A percentile compares a stretch with the other conserved stretches of the same genome.
Evolutionary conservation across 1,140 invertebrate species (phyloP).

Genomic region (Drosophila subobscura): DNA sequence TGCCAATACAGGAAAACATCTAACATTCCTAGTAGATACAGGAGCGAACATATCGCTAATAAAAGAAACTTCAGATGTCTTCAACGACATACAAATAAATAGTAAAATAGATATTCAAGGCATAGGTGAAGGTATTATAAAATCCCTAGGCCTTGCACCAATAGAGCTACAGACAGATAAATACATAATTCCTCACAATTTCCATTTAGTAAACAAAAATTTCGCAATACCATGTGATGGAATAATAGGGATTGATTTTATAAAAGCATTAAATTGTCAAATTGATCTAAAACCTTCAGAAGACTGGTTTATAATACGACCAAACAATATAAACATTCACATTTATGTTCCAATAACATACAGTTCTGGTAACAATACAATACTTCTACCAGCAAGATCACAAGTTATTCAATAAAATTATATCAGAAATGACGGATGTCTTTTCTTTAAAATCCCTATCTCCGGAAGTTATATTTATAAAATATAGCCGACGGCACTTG

Average conservation of each 20-base stretch:
- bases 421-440: too few relatives aligned
- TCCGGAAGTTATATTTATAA: too few relatives aligned
- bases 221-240: constrained; percentile 5
- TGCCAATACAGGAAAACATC: not conserved
- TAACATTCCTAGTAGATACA: not conserved
- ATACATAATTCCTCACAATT: not conserved
- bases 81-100: not conserved
- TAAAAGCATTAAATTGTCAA: constrained; percentile 5
- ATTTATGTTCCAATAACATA: too few relatives aligned
- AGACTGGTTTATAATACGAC: not conserved
- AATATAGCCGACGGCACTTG: too few relatives aligned
- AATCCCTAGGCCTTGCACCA: not conserved
- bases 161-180: not conserved
- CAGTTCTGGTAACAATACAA: not conserved
- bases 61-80: constrained; percentile 2
- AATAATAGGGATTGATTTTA: constrained; percentile 13
- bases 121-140: not conserved
- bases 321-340: not conserved
- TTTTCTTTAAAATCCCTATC: too few relatives aligned
- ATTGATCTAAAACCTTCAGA: constrained; percentile 6
- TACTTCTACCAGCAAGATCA: constrained; percentile 11
- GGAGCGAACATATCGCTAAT: constrained; percentile 4
- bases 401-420: too few relatives aligned
- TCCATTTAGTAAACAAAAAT: not conserved
- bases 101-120: too few relatives aligned